Evolutionary conservation across 2,113 vertebrate species (phyloP), one percentile per base, ranked within the genome.

Genomic region (Acrocephalus arundinaceus): DNA sequence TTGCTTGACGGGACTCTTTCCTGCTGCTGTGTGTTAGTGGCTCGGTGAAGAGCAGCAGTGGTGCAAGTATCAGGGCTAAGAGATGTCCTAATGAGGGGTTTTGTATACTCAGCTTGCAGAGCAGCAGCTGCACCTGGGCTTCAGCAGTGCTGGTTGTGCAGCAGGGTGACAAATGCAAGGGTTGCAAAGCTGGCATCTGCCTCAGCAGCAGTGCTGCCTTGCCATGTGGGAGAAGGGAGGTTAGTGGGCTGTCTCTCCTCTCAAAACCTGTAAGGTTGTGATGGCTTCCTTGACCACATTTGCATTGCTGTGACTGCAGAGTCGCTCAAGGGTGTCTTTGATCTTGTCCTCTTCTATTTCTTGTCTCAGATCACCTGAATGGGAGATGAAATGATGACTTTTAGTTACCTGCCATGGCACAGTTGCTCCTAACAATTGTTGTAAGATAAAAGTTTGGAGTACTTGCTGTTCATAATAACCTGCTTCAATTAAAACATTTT

Each of bases 311-410:
- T 99, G 98, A 35, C 87, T 95, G 23, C 97, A 97, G 63, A 98
- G 98, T 62, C 87, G 97, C 70, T 96, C 93, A 6, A 99, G 93
- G 31, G 98, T 98, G 65, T 98, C 98, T 93, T 97, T 98, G 55
- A 99, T 94, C 33, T 98, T 98, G 90, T 97, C 83, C 35, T 97
- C 95, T 89, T 98, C 98, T 96, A 99, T 97, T 97, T 99, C 98
- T 55, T 98, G 97, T 95, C 97, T 98, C 96, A 99, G 95, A 27
- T 94, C 97, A 97, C 98, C 71, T 77, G 91, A 66, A 77, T n/a
- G 85, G 80, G 66, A 97, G 51, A 81, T 21, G 3, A 81, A 94
- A 87, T 35, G 19, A 13, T 67, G n/a, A 33, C 18, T 71, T 75
- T 74, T 79, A 86, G 39, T 41, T 46, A 55, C 4, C 21, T 74